Conservation (phyloP, 2,113 vertebrate genomes). For the Opisthocomus hoazin region DNA sequence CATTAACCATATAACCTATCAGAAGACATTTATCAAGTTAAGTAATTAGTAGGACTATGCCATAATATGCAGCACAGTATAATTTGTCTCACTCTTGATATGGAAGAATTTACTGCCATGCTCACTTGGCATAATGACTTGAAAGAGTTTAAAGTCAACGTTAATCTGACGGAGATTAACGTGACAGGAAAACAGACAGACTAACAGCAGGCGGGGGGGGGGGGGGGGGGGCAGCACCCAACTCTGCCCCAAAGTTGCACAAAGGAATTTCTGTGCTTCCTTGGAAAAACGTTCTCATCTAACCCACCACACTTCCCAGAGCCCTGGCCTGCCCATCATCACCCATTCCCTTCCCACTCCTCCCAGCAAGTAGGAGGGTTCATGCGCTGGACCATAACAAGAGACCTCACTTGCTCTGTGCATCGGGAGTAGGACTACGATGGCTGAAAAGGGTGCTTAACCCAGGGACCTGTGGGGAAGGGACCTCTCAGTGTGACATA, state of each 20-base stretch:
- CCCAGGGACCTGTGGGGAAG: background rate
- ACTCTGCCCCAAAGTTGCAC: background rate
- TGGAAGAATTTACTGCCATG: constrained; percentile 22
- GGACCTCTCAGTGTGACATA: background rate
- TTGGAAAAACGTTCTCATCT: background rate
- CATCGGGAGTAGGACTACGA: accelerated
- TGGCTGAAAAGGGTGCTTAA: background rate
- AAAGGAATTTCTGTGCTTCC: background rate
- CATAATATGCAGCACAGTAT: background rate
- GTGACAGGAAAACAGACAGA: background rate
- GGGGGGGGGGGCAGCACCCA: no score
- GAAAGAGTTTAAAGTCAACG: background rate
- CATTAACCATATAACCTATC: constrained; percentile 31
- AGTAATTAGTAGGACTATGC: background rate
- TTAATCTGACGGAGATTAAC: background rate
- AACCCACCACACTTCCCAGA: background rate
- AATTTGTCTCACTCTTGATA: constrained; percentile 24
- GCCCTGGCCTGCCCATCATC: background rate
- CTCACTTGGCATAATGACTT: background rate
- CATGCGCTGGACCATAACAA: background rate
- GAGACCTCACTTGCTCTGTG: background rate
- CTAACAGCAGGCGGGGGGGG: background rate
- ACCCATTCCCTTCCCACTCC: background rate
- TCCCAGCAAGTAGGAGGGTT: background rate
- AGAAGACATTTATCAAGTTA: constrained; percentile 50